A percentile compares a stretch with the other conserved stretches of the same genome.
Conservation (phyloP, 2,113 vertebrate species). For the Actenoides lindsayi region DNA sequence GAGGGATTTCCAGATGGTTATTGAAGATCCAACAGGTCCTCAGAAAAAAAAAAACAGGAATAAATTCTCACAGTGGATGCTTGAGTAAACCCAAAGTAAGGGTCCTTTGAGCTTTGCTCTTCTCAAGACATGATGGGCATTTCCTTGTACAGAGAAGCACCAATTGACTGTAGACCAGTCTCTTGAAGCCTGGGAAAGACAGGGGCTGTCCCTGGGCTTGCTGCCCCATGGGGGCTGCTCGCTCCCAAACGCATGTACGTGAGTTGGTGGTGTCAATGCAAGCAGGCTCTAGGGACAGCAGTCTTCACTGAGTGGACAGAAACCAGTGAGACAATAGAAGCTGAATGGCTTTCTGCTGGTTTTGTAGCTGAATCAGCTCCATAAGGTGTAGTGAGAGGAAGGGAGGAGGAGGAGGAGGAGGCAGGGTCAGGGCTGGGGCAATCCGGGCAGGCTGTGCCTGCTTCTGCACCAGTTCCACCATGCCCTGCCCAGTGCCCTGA, state of each 20-base stretch:
- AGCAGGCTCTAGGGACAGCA: rapidly evolving
- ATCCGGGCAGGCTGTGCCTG: background rate
- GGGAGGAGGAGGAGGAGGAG: background rate
- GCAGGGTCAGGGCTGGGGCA: background rate
- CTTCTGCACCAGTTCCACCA: background rate
- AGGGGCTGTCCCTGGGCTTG: background rate
- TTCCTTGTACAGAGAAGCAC: background rate
- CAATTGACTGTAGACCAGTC: background rate
- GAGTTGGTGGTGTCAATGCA: background rate
- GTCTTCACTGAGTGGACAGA: rapidly evolving
- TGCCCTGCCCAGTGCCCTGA: background rate
- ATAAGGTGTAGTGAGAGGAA: rapidly evolving
- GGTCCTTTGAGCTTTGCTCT: background rate
- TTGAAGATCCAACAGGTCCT: background rate
- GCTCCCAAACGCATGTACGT: rapidly evolving
- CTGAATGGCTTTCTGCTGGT: rapidly evolving
- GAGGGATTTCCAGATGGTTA: background rate
- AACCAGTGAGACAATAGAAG: rapidly evolving
- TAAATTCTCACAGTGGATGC: background rate
- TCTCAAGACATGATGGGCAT: rapidly evolving
- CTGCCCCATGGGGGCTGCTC: rapidly evolving
- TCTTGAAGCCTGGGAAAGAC: background rate
- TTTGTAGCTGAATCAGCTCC: rapidly evolving
- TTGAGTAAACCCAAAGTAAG: background rate
- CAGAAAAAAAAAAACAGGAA: background rate